Evolutionary conservation across 2,113 vertebrate genomes (phyloP), one percentile per base, ranked within the genome.

Genomic region (Chinchilla lanigera): DNA sequence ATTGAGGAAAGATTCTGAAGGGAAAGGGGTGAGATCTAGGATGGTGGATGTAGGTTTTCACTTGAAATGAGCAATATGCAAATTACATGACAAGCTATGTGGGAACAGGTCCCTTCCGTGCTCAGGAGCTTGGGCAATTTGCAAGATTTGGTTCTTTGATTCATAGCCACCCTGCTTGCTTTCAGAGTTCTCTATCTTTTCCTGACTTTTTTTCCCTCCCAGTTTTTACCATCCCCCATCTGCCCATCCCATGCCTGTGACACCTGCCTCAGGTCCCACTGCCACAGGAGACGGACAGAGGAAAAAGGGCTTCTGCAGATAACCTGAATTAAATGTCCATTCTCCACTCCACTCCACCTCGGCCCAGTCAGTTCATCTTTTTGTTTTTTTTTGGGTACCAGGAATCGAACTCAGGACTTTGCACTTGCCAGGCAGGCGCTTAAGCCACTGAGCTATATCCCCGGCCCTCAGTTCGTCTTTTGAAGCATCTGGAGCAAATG

Each of bases 71-170:
- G 52, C 24, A 87, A 19, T 56, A 44, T 94, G 75, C 38, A 90
- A 47, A 89, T 63, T 50, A 89, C 58, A 78, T 83, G 26, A 78
- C 26, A 28, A 77, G 35, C 54, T 69, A 2, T 38, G 14, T 85
- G 58, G 41, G 86, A n/a, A 89, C 41, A 63, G 56, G 35, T 90
- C 19, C 61, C 75, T 22, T 90, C 52, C 83, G 92, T 35, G 85
- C 88, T 67, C 41, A 85, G 85, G 63, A 89, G 61, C 44, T 77
- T 69, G 24, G 67, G 67, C 54, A 44, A 20, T 86, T 75, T 95
- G 47, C 75, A 86, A 93, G 89, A 75, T 81, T 84, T 92, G 65
- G 77, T 95, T 30, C 58, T 95, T 92, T 30, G 69, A 30, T 95
- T 80, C 30, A 54, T 78, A 83, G 19, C 50, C 69, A 87, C 33